Percentiles rank a stretch among this genome's conserved stretches.
Evolutionary conservation across 2,888 invertebrate genomes (phyloP).

Genomic region (Agonum fuliginosum): DNA sequence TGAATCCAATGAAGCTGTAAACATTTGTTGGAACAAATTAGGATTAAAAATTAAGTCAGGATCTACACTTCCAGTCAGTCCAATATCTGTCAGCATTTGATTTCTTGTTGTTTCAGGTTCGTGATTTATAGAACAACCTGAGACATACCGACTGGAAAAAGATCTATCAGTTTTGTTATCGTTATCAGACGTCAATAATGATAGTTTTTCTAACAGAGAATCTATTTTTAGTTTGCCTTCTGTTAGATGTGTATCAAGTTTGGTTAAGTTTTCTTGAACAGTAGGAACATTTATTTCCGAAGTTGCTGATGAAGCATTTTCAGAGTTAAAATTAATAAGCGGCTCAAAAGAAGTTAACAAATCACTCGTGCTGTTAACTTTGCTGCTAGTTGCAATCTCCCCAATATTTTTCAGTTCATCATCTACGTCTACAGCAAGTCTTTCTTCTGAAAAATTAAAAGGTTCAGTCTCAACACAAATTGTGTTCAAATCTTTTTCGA

Average conservation of each 20-base stretch:
- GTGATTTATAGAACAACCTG: slow-evolving; percentile 69
- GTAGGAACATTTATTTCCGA: slow-evolving; percentile 22
- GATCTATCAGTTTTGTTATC: slow-evolving; percentile 53
- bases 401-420: slow-evolving; percentile 3
- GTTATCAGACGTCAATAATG: slow-evolving; percentile 66
- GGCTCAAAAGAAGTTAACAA: not conserved
- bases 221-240: slow-evolving; percentile 70
- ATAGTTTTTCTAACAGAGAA: slow-evolving; percentile 69
- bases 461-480: slow-evolving; percentile 67
- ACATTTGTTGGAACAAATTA: slow-evolving; percentile 68
- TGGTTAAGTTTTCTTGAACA: slow-evolving; percentile 30
- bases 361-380: slow-evolving; percentile 6
- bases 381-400: slow-evolving; percentile 33
- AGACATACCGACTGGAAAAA: slow-evolving; percentile 68
- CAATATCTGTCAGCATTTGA: slow-evolving; percentile 60
- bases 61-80: slow-evolving; percentile 61
- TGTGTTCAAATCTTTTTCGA: slow-evolving; percentile 77
- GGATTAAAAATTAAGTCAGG: slow-evolving; percentile 68
- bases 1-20: slow-evolving; percentile 57
- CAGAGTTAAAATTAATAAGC: slow-evolving; percentile 4
- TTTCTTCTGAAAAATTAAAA: slow-evolving; percentile 31
- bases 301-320: slow-evolving; percentile 12
- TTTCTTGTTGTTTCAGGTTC: slow-evolving; percentile 59
- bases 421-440: slow-evolving; percentile 7
- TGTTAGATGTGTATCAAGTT: slow-evolving; percentile 65